Evolutionary conservation across 2,113 vertebrate species (phyloP).

Genomic region (Eonycteris spelaea): DNA sequence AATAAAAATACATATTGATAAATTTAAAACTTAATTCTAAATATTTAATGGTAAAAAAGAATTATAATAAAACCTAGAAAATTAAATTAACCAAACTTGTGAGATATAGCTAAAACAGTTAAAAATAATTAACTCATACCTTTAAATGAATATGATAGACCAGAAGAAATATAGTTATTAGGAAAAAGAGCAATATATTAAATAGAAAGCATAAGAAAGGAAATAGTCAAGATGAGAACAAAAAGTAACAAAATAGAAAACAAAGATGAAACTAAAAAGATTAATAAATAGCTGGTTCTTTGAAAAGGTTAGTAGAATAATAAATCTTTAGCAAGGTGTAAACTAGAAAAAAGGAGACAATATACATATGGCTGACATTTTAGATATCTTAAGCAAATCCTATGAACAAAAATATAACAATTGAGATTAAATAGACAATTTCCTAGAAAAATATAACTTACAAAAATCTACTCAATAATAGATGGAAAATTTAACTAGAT

Average conservation of each 20-base stretch:
- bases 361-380: not conserved
- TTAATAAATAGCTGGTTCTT: not conserved
- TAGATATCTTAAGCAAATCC: not conserved
- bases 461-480: not conserved
- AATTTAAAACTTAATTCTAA: not conserved
- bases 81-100: not conserved
- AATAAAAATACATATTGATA: not conserved
- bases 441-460: not conserved
- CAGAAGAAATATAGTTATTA: not conserved
- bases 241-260: not conserved
- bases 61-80: not conserved
- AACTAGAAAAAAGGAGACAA: not conserved
- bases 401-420: not conserved
- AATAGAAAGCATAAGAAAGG: not conserved
- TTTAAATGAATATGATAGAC: not conserved
- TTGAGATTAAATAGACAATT: not conserved
- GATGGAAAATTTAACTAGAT: not conserved
- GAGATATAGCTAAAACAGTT: not conserved
- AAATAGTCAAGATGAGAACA: not conserved
- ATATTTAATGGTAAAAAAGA: not conserved
- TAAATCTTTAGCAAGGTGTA: not conserved
- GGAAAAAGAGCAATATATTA: not conserved
- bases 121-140: not conserved
- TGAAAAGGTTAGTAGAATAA: not conserved
- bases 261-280: not conserved